Base-by-base conservation (phyloP, 2,888 invertebrate genomes). In the Plebejus argus region DNA sequence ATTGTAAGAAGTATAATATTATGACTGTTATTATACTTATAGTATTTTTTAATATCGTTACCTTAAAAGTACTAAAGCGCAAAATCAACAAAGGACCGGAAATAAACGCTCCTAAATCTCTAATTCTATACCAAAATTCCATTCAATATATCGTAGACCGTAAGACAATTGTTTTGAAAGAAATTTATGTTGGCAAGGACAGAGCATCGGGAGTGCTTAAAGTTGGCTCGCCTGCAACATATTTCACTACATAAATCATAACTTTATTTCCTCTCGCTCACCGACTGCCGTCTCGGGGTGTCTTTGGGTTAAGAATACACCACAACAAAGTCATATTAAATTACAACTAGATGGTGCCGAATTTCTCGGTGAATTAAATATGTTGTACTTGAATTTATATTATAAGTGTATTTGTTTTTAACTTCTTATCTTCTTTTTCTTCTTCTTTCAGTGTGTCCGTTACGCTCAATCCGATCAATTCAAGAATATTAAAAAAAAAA, bases 161-260 rank as follows among this genome's bases (percentile, higher is more conserved):
- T 83, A 83, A 85, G 87, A 84, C 85, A 86, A 89, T 88, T 88
- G 87, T 88, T 84, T 87, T 86, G 84, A 83, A 84, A 81, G 84
- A 85, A 87, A 90, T 89, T 86, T 90, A 89, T 87, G 86, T 85
- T 87, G 87, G 86, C 87, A 89, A 83, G 85, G 87, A 85, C 89
- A 89, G 85, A 84, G 87, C 86, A 85, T 85, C 84, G 84, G 83
- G 83, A 80, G 77, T 81, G 87, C 86, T 88, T 85, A 87, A 85
- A 86, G 86, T 83, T 86, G 78, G 85, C 84, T 83, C 84, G 83
- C 83, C 84, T 85, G 87, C 86, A 89, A 91, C 91, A 92, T 91
- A 93, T 92, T 92, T 91, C 90, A 89, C 89, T 90, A 90, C 90
- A 92, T 93, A 93, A 92, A 93, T 93, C 92, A 93, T 91, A 93